phyloP scores from a whole-genome alignment of 2,888 invertebrate species.

The Pollenia amentaria region DNA sequence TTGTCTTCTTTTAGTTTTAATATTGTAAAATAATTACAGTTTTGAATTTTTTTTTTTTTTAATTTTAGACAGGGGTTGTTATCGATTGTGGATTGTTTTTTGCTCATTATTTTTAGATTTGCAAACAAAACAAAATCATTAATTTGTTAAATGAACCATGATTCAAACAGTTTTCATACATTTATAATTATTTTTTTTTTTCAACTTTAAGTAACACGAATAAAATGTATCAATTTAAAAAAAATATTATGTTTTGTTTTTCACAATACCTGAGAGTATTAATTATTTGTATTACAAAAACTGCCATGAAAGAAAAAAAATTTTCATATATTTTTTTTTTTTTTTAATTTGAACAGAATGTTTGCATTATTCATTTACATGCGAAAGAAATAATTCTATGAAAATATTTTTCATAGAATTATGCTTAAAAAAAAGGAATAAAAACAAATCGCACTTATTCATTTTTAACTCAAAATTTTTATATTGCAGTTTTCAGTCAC shows the following conservation, averaged over 20 bases:
- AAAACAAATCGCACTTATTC: too few species aligned
- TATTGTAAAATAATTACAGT: constrained; percentile 42
- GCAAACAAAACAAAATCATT: constrained; percentile 55
- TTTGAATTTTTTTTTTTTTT: background rate
- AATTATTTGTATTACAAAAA: constrained; percentile 21
- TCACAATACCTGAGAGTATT: constrained; percentile 26
- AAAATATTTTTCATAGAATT: constrained; percentile 3
- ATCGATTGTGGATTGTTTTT: constrained; percentile 20
- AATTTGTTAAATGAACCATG: constrained; percentile 65
- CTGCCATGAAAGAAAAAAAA: background rate
- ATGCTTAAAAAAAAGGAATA: too few species aligned
- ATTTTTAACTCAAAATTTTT: too few species aligned
- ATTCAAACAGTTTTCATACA: constrained; percentile 24
- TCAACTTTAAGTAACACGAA: background rate
- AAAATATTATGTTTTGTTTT: constrained; percentile 4
- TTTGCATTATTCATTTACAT: constrained; percentile 53
- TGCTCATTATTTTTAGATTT: background rate
- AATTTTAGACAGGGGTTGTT: background rate
- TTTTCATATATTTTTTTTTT: background rate
- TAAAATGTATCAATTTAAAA: too few species aligned
- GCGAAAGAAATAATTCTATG: too few species aligned
- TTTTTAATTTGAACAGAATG: background rate
- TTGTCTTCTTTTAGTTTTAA: constrained; percentile 1
- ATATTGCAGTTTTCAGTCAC: too few species aligned
- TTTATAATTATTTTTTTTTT: constrained; percentile 13